A percentile compares a stretch with the other conserved stretches of the same genome.
These are phyloP conservation scores for Acrocephalus scirpaceus DNA, from an alignment of 2,797 vertebrate genomes.

Conservation along the genomic window DNA sequence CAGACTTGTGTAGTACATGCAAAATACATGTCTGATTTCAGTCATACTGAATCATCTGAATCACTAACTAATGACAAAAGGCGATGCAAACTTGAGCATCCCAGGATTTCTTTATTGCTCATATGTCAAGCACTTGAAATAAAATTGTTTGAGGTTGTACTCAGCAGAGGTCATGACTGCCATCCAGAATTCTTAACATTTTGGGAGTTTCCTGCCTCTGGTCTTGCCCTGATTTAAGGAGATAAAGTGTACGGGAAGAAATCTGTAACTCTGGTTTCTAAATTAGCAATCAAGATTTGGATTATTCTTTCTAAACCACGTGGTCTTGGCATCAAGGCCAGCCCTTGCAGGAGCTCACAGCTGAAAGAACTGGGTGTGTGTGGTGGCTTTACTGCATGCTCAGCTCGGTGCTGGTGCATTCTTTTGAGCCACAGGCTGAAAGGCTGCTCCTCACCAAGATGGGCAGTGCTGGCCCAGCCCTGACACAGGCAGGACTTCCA, in stretches of 20 bases:
- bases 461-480: background rate
- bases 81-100: background rate
- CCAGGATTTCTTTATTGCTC: background rate
- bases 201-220: background rate
- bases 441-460: fast-evolving
- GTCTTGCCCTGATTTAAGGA: background rate
- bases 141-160: background rate
- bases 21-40: background rate
- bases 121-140: background rate
- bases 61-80: background rate
- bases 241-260: background rate
- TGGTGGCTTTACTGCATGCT: fast-evolving
- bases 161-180: background rate
- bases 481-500: fast-evolving
- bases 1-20: background rate
- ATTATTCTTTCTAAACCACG: background rate
- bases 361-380: fast-evolving
- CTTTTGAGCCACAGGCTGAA: background rate
- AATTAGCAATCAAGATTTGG: background rate
- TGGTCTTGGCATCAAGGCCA: fast-evolving
- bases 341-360: fast-evolving
- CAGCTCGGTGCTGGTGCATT: fast-evolving
- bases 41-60: background rate
- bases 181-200: fast-evolving
- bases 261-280: background rate